Evolutionary conservation across 2,797 vertebrate genomes (phyloP).

Genomic region (Todus mexicanus): DNA sequence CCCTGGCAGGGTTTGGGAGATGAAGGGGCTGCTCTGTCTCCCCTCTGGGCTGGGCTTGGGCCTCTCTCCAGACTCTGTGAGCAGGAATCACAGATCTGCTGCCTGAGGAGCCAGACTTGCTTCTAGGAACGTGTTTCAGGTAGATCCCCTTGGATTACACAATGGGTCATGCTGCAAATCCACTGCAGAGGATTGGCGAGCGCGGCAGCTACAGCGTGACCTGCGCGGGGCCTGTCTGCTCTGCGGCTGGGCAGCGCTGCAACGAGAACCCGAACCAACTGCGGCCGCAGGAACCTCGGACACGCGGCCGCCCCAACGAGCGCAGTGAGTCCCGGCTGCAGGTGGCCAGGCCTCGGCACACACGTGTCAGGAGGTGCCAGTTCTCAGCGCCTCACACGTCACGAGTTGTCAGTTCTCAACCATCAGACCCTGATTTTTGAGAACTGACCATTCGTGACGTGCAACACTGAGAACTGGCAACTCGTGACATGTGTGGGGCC

Average conservation of each 20-base stretch:
- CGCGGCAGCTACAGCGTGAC: neutral
- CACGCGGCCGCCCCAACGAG: no score
- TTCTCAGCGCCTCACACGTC: no score
- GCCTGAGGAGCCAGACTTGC: constrained; percentile 38
- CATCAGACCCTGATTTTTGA: no score
- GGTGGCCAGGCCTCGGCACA: no score
- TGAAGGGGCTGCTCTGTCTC: neutral
- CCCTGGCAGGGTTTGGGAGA: neutral
- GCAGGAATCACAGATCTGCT: constrained; percentile 15
- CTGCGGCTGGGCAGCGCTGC: neutral
- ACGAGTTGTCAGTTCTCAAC: no score
- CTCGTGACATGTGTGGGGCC: no score
- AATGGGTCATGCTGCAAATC: constrained; percentile 56
- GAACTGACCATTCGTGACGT: no score
- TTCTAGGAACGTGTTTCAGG: constrained; percentile 66
- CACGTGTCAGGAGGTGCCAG: no score
- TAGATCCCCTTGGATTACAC: constrained; percentile 56
- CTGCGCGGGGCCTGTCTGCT: neutral
- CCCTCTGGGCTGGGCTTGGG: neutral
- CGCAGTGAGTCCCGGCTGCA: no score
- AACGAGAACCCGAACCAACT: no score
- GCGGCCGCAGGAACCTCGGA: no score
- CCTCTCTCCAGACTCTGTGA: neutral
- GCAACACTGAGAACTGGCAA: no score
- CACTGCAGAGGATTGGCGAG: constrained; percentile 49